Evolutionary conservation across 2,797 vertebrate species (phyloP).

Genomic region (Bovichtus variegatus): DNA sequence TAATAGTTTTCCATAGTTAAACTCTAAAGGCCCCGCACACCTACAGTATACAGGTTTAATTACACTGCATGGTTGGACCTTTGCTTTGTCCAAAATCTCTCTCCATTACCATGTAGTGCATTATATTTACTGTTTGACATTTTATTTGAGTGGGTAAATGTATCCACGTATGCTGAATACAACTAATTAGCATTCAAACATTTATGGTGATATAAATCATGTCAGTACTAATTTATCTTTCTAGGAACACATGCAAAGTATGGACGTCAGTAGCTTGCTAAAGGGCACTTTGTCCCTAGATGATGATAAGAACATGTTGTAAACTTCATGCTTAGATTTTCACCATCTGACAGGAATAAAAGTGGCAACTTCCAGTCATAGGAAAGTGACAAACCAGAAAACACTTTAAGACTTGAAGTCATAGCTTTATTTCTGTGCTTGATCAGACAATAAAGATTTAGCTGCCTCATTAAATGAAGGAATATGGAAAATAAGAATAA

Average conservation of each 20-base stretch:
- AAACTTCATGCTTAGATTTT: not conserved
- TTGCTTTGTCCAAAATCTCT: not conserved
- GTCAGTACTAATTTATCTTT: not conserved
- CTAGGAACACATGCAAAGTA: not conserved
- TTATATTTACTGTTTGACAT: not conserved
- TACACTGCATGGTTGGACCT: not conserved
- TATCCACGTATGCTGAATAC: not conserved
- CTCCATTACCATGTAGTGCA: not conserved
- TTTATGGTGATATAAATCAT: not conserved
- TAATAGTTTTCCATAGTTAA: not conserved
- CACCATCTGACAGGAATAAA: not conserved
- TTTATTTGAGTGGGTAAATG: not conserved
- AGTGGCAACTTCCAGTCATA: not conserved
- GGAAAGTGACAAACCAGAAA: not conserved
- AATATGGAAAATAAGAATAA: slow-evolving; percentile 22
- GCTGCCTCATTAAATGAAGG: slow-evolving; percentile 76
- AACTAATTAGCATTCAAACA: not conserved
- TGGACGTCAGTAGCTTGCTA: not conserved
- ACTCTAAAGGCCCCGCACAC: not conserved
- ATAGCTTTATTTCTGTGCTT: slow-evolving; percentile 80
- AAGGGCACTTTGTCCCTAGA: not conserved
- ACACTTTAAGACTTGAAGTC: slow-evolving; percentile 42
- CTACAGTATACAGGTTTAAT: not conserved
- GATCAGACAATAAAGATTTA: slow-evolving; percentile 60
- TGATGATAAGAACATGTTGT: not conserved